These are phyloP conservation scores for Microctonus hyperodae DNA, from an alignment of 2,888 invertebrate genomes.

Conservation along the genomic window DNA sequence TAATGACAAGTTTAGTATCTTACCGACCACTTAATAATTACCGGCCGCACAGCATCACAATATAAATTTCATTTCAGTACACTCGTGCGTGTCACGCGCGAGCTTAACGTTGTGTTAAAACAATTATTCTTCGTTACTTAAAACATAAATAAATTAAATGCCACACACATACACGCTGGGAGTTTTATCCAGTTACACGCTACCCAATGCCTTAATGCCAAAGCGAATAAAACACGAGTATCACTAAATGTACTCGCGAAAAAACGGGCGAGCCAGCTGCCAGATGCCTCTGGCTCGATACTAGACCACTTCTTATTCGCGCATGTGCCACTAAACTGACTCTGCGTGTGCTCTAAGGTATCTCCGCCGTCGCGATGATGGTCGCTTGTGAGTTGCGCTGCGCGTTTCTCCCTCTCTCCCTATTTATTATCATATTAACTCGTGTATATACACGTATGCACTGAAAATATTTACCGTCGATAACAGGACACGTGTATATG, in stretches of 20 bases:
- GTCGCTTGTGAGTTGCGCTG: background rate
- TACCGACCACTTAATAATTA: slow-evolving; percentile 52
- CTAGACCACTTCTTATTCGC: slow-evolving; percentile 52
- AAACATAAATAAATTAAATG: slow-evolving; percentile 23
- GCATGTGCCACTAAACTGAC: slow-evolving; percentile 50
- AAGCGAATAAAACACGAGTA: slow-evolving; percentile 33
- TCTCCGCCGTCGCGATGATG: background rate
- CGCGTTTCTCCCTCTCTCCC: background rate
- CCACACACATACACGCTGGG: background rate
- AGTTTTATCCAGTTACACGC: slow-evolving; percentile 17
- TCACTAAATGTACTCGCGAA: slow-evolving; percentile 38
- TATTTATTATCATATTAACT: background rate
- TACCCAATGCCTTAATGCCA: slow-evolving; percentile 12
- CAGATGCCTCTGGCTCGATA: slow-evolving; percentile 60
- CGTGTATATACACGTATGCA: background rate
- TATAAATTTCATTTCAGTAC: slow-evolving; percentile 33
- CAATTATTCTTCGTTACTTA: slow-evolving; percentile 14
- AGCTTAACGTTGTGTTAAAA: slow-evolving; percentile 5
- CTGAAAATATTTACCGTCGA: slow-evolving; percentile 1
- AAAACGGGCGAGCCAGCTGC: slow-evolving; percentile 51
- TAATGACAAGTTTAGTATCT: slow-evolving; percentile 34
- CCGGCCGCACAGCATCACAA: slow-evolving; percentile 44
- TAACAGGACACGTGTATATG: background rate
- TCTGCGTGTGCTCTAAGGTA: slow-evolving; percentile 12
- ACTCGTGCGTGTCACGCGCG: slow-evolving; percentile 23